These are phyloP conservation scores for Gryllus bimaculatus DNA, from an alignment of 1,140 invertebrate species.

Conservation along the genomic window DNA sequence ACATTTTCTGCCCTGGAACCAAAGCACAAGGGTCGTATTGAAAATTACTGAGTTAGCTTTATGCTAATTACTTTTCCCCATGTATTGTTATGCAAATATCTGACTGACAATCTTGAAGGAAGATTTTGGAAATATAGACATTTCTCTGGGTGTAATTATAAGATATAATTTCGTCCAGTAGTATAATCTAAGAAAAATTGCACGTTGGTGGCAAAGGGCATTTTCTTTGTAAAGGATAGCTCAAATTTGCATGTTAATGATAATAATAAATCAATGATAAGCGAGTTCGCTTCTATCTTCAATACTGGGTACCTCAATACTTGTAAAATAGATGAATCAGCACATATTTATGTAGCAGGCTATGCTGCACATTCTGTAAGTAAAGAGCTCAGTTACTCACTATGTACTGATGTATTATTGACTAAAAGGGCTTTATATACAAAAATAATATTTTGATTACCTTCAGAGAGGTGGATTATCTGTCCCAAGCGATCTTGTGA, in stretches of 20 bases:
- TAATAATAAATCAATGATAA: neutral
- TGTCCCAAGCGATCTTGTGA: neutral
- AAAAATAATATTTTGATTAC: neutral
- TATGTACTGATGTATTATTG: neutral
- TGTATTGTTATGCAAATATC: neutral
- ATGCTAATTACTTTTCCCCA: neutral
- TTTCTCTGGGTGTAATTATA: neutral
- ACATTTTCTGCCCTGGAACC: neutral
- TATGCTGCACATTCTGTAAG: neutral
- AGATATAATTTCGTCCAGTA: neutral
- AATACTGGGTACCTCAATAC: neutral
- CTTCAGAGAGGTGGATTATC: neutral
- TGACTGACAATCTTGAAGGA: neutral
- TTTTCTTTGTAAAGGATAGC: neutral
- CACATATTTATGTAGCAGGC: neutral
- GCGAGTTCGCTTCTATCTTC: neutral
- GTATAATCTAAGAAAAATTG: neutral
- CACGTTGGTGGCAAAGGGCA: neutral
- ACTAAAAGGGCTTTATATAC: neutral
- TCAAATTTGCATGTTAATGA: neutral
- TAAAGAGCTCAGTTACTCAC: neutral
- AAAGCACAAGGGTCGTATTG: neutral
- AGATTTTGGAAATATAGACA: neutral
- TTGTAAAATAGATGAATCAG: neutral
- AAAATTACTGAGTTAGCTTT: neutral